A percentile compares a stretch with the other conserved stretches of the same genome.
These are phyloP conservation scores for Gandaritis pyraliata DNA, from an alignment of 2,888 invertebrate species.

Conservation along the genomic window DNA sequence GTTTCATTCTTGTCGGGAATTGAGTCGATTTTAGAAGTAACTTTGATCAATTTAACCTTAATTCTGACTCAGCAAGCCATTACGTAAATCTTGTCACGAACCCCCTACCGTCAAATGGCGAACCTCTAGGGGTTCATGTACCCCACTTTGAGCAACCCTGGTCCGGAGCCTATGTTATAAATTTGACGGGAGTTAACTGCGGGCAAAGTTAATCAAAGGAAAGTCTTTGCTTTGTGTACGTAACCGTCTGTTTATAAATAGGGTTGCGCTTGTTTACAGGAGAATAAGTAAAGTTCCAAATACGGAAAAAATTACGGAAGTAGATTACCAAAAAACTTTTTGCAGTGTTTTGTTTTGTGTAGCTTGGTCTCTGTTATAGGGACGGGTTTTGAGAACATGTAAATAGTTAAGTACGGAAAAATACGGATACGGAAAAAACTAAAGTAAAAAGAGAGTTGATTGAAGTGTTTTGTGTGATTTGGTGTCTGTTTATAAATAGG, in stretches of 20 bases:
- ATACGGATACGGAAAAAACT: not conserved
- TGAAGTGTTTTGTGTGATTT: not conserved
- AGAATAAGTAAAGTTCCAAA: not conserved
- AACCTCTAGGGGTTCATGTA: too few relatives aligned
- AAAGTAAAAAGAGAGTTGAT: not conserved
- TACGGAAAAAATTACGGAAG: constrained; percentile 7
- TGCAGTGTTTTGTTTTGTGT: not conserved
- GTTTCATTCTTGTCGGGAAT: too few relatives aligned
- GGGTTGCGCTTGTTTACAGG: not conserved
- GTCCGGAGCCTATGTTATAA: constrained; percentile 13
- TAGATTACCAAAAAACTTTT: too few relatives aligned
- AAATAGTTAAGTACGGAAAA: not conserved
- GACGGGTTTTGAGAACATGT: not conserved
- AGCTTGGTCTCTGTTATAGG: too few relatives aligned
- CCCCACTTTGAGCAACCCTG: too few relatives aligned
- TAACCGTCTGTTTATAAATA: constrained; percentile 18
- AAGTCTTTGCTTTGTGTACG: constrained; percentile 23
- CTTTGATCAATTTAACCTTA: too few relatives aligned
- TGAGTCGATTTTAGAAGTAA: too few relatives aligned
- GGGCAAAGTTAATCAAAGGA: constrained; percentile 29
- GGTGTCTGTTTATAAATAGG: not conserved
- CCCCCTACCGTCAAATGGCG: too few relatives aligned
- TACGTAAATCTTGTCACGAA: too few relatives aligned
- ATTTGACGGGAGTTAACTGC: constrained; percentile 18
- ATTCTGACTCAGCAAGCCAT: too few relatives aligned